These are phyloP conservation scores for Acanthosepion lycidas DNA, from an alignment of 2,888 invertebrate genomes.

Conservation along the genomic window DNA sequence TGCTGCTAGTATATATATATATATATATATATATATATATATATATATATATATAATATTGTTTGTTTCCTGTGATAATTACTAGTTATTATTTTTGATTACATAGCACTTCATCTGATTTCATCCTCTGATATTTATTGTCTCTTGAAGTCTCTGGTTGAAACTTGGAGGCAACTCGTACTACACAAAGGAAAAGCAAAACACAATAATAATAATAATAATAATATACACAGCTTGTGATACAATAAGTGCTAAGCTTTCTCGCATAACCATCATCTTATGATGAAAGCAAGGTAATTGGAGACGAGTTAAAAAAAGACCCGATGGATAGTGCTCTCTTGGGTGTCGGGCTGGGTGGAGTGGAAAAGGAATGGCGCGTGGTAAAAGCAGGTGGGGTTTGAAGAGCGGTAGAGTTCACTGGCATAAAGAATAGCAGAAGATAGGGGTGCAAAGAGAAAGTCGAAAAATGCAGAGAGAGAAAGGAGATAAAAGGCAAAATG, in stretches of 20 bases:
- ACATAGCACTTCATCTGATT: too few species aligned
- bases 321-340: background rate
- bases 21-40: too few species aligned
- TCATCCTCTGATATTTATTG: too few species aligned
- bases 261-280: background rate
- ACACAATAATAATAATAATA: background rate
- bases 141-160: too few species aligned
- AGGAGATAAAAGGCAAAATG: background rate
- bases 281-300: background rate
- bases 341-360: background rate
- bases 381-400: background rate
- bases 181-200: background rate
- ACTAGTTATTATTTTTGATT: too few species aligned
- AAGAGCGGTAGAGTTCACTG: background rate
- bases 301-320: conserved; percentile 20
- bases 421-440: background rate
- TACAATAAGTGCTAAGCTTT: background rate
- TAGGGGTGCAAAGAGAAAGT: background rate
- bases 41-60: too few species aligned
- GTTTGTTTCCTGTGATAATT: too few species aligned
- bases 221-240: background rate
- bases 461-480: too few species aligned
- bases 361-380: background rate
- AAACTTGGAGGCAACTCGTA: too few species aligned
- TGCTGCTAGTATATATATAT: too few species aligned